Base-by-base conservation (phyloP, 2,888 invertebrate species). In the Lamellibrachia columna region DNA sequence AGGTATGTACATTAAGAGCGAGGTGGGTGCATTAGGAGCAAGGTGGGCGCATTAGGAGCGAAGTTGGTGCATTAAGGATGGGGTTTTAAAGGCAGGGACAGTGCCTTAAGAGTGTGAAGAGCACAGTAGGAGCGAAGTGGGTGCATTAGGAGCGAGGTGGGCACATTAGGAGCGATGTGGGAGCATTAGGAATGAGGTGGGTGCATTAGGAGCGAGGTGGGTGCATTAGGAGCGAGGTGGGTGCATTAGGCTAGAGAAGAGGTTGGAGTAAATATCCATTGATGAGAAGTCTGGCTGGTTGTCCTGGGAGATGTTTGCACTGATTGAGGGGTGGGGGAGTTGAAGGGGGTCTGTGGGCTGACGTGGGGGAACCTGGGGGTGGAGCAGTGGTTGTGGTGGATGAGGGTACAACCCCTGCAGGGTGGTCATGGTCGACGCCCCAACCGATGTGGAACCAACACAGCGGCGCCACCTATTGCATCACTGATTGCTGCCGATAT, bases 321-420 rank as follows among this genome's bases (percentile, higher is more conserved):
- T 75, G 75, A 75, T n/a, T 6, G 75, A n/a, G 75, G 22, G 22
- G 11, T 22, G 6, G 6, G 75, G n/a, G 75, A 22, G 22, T 2
- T 75, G 75, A n/a, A n/a, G 75, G 75, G 75, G 15, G 6, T 22
- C 75, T 75, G 75, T 75, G 15, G 15, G 22, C 75, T 75, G 75
- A 22, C 75, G 75, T 3, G 75, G 75, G 22, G 75, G n/a, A n/a
- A 2, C 75, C 75, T 75, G 75, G 3, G 75, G 22, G 1, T 22
- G 75, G 4, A 22, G 22, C 22, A 75, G 75, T 15, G 75, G 75
- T 75, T 75, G 75, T 75, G 75, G 6, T 11, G 75, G 75, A 75
- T 75, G 75, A 75, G 75, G 75, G 75, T 75, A 75, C 75, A 75
- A 22, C 75, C 75, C 75, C 75, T 75, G 75, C 75, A 75, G 22